phyloP scores from a whole-genome alignment of 2,888 invertebrate genomes.

The Pyrgus malvae region DNA sequence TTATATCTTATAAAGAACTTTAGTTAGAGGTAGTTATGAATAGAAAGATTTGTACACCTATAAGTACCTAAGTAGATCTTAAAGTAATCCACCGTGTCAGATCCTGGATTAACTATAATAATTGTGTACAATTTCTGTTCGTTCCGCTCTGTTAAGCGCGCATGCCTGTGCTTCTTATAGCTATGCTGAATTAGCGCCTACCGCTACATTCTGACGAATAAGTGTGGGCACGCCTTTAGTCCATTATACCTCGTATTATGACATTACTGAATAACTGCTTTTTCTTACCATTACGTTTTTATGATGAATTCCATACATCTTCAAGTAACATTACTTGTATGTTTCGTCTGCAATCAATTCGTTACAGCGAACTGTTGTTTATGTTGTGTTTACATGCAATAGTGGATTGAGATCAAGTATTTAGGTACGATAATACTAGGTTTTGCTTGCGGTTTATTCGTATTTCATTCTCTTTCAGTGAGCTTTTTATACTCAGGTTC shows the following conservation, averaged over 20 bases:
- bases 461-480: too few relatives aligned
- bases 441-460: too few relatives aligned
- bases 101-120: conserved; percentile 10
- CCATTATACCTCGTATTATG: conserved; percentile 14
- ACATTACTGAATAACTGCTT: conserved; percentile 6
- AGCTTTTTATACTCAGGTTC: too few relatives aligned
- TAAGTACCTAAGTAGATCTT: not conserved
- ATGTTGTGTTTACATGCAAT: not conserved
- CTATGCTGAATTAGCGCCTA: conserved; percentile 16
- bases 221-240: conserved; percentile 7
- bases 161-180: conserved; percentile 2
- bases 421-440: too few relatives aligned
- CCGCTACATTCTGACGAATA: not conserved
- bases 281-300: not conserved
- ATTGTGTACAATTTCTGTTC: conserved; percentile 13
- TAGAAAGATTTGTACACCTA: too few relatives aligned
- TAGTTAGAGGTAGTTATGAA: too few relatives aligned
- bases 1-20: too few relatives aligned
- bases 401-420: not conserved
- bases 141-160: conserved; percentile 12
- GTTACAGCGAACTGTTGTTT: conserved; percentile 5
- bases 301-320: conserved; percentile 4
- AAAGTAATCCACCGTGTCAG: conserved; percentile 1
- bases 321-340: not conserved
- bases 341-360: conserved; percentile 3